These are phyloP conservation scores for Thaleichthys pacificus DNA, from an alignment of 2,797 vertebrate species.

Conservation along the genomic window DNA sequence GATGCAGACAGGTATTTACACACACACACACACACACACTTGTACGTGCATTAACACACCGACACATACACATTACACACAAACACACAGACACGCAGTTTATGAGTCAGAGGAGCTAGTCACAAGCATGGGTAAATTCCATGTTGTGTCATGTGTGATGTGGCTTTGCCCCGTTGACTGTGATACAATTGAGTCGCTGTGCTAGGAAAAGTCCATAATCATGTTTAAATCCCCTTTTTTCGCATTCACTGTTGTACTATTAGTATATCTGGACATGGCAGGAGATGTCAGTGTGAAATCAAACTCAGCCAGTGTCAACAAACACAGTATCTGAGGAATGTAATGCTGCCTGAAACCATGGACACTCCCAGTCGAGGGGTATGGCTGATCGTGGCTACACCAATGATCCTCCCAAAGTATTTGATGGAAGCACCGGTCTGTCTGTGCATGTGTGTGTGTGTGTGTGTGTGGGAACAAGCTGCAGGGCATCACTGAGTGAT, in stretches of 20 bases:
- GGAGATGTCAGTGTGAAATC: background rate
- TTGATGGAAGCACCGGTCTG: no score
- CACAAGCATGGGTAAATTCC: conserved; percentile 13
- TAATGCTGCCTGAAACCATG: background rate
- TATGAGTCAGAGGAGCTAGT: conserved; percentile 53
- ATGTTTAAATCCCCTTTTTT: background rate
- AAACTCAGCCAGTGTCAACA: background rate
- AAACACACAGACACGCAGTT: background rate
- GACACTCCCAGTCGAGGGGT: background rate
- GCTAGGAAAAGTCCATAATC: background rate
- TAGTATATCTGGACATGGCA: background rate
- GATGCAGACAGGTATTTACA: conserved; percentile 28
- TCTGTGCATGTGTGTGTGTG: no score
- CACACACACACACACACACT: conserved; percentile 21
- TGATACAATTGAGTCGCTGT: no score
- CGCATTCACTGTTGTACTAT: background rate
- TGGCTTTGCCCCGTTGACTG: conserved; percentile 26
- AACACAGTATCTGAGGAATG: background rate
- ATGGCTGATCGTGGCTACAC: background rate
- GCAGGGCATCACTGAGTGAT: conserved; percentile 65
- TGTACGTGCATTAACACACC: conserved; percentile 7
- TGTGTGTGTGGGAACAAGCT: conserved; percentile 60
- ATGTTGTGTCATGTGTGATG: conserved; percentile 41
- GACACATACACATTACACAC: conserved; percentile 35
- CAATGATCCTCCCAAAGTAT: background rate